A percentile compares a stretch with the other conserved stretches of the same genome.
Conservation (phyloP, 2,888 invertebrate genomes). For the Allophyes oxyacanthae region DNA sequence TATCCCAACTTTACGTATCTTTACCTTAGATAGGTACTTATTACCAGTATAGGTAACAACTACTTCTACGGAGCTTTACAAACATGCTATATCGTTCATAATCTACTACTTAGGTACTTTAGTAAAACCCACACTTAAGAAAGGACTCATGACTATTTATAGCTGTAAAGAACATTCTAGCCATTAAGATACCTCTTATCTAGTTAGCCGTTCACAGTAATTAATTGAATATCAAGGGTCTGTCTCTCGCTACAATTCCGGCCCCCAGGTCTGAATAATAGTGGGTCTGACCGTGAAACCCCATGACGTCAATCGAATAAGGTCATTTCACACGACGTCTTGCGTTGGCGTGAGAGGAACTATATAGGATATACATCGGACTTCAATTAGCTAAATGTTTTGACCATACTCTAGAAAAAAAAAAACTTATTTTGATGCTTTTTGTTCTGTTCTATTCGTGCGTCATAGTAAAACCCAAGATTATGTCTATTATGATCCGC, state of each 20-base stretch:
- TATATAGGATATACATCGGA: slow-evolving; percentile 3
- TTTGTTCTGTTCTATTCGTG: background rate
- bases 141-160: slow-evolving; percentile 17
- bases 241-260: slow-evolving; percentile 11
- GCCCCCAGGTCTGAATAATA: slow-evolving; percentile 40
- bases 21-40: too few species aligned
- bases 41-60: too few species aligned
- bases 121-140: slow-evolving; percentile 10
- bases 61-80: background rate
- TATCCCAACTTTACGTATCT: too few species aligned
- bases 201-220: slow-evolving; percentile 20
- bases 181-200: background rate
- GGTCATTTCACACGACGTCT: slow-evolving; percentile 22
- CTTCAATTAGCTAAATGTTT: slow-evolving; percentile 18
- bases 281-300: slow-evolving; percentile 44
- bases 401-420: slow-evolving; percentile 4
- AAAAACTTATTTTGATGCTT: slow-evolving; percentile 6
- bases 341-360: slow-evolving; percentile 7
- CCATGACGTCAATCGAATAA: slow-evolving; percentile 66
- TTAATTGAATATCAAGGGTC: slow-evolving; percentile 13
- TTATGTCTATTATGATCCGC: too few species aligned
- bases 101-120: background rate
- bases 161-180: slow-evolving; percentile 4
- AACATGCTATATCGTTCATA: background rate
- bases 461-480: slow-evolving; percentile 7